These are phyloP conservation scores for Thyatira batis DNA, from an alignment of 2,888 invertebrate genomes.

Conservation along the genomic window DNA sequence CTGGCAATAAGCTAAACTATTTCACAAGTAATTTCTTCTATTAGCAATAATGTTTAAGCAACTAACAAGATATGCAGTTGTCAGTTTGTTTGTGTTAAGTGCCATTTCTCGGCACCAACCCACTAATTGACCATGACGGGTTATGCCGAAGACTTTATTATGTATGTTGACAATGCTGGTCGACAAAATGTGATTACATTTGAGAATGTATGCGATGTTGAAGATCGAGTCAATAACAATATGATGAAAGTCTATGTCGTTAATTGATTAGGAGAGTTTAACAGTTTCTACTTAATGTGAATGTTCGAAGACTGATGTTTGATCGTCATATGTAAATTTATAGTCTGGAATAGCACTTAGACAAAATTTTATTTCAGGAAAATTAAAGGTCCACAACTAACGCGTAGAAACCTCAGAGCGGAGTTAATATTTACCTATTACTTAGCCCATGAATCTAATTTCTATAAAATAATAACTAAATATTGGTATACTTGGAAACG, in stretches of 20 bases:
- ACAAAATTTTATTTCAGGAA: too few species aligned
- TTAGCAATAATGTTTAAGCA: conserved; percentile 11
- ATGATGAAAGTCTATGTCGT: neutral
- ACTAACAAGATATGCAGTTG: conserved; percentile 16
- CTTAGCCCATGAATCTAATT: too few species aligned
- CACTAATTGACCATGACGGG: conserved; percentile 6
- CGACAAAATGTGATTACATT: neutral
- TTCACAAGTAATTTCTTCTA: conserved; percentile 22
- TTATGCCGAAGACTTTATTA: neutral
- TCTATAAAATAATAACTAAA: too few species aligned
- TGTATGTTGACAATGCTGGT: conserved; percentile 4
- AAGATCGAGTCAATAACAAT: neutral
- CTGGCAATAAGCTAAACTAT: conserved; percentile 1
- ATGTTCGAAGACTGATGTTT: too few species aligned
- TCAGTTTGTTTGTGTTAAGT: conserved; percentile 22
- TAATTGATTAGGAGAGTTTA: neutral
- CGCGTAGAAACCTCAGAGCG: too few species aligned
- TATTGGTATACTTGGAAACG: too few species aligned
- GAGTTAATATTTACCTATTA: too few species aligned
- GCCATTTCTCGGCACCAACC: conserved; percentile 21
- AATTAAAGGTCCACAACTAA: too few species aligned
- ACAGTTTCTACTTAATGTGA: too few species aligned
- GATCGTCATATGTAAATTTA: too few species aligned
- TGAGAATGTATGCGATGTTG: neutral
- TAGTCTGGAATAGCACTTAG: too few species aligned